Evolutionary conservation across 2,797 vertebrate genomes (phyloP), one percentile per base, ranked within the genome.

Genomic region (Myioborus melanocephalus): DNA sequence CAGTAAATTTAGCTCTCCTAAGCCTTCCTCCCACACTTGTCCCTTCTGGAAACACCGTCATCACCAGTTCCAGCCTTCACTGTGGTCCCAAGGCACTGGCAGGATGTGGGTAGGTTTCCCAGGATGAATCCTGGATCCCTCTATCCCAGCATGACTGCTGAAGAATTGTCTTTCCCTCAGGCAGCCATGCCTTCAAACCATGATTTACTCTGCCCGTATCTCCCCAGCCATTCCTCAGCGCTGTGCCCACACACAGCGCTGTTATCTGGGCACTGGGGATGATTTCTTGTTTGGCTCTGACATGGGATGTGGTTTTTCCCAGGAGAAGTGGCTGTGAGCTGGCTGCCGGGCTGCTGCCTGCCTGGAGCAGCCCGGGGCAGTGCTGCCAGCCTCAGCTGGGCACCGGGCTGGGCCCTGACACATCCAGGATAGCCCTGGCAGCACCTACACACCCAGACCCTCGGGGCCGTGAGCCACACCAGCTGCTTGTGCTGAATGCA

Each of bases 241-340:
- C 60, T 3, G 4, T 59, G 92, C 43, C 44, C 12, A 18, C 49
- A 59, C 81, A 63, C 49, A 65, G 50, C 0, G 4, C 85, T 65
- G 55, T 79, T 89, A 76, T 63, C 73, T 65, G 87, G 47, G 46
- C 46, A 46, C 73, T 83, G 14, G 23, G 61, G 57, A 86, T 72
- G 73, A 92, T 82, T 93, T 91, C 88, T 86, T 64, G 61, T 73
- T 85, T 78, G 71, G 47, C 73, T 90, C 22, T 56, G 59, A 35
- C 75, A 73, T 17, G 23, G 57, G 49, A 82, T 0, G 0, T 46
- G 39, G 4, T 17, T 96, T 87, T 77, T 66, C 59, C 37, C 2
- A 3, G 61, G 39, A 86, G 61, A 86, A 89, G 77, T 28, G 61
- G 27, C 53, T 3, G 0, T 0, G 12, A 63, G 76, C 43, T 46